These are phyloP conservation scores for Amazona guildingii DNA, from an alignment of 2,113 vertebrate species.

Conservation along the genomic window DNA sequence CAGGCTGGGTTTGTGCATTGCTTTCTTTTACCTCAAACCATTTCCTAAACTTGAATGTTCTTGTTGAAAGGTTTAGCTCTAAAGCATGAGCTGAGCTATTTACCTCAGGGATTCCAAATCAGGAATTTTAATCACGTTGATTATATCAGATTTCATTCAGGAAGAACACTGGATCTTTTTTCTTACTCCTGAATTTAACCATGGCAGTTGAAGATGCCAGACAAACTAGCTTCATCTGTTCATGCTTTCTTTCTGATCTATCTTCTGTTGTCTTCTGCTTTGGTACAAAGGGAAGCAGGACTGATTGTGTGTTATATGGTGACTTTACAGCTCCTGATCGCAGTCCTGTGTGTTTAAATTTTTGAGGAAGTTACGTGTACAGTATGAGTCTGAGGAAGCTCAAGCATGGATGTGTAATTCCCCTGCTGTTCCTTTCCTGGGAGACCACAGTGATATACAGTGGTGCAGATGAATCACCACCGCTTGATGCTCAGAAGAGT, in stretches of 20 bases:
- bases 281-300: neutral
- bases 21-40: neutral
- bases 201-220: neutral
- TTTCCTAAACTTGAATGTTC: slow-evolving; percentile 12
- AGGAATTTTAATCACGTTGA: neutral
- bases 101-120: neutral
- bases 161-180: neutral
- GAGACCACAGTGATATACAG: neutral
- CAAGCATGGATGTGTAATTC: neutral
- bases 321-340: neutral
- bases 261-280: neutral
- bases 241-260: neutral
- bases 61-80: neutral
- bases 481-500: neutral
- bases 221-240: neutral
- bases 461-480: neutral
- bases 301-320: neutral
- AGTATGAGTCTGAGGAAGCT: neutral
- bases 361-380: neutral
- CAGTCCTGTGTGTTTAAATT: neutral
- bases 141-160: neutral
- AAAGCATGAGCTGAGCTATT: neutral
- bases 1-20: neutral
- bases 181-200: neutral
- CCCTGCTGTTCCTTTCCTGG: neutral